Base-by-base conservation (phyloP, 2,113 vertebrate species). In the Eupsittula cactorum region DNA sequence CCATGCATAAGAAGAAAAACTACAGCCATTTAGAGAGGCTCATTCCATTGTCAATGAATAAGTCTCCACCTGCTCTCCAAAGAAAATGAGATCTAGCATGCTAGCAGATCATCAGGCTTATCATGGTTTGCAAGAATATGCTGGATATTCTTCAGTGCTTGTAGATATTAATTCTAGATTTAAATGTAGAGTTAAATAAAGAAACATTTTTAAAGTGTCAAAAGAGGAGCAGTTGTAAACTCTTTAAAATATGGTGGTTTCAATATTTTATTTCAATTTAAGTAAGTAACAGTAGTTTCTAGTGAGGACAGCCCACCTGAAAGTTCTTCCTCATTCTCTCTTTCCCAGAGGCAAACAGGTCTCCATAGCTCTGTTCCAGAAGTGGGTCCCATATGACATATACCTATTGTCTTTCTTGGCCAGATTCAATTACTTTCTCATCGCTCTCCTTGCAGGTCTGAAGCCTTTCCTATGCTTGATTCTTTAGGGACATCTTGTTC, bases 351-450 rank as follows among this genome's bases (percentile, higher is more conserved):
- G 19, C 42, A 55, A 65, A 55, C 6, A 25, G 12, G 3, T 76
- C 42, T 59, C 59, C 20, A 4, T 13, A 68, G 5, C 16, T 44
- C 31, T 88, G 11, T 41, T 76, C 24, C 31, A 53, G 47, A 41
- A 52, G 19, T 24, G 19, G 2, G 5, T 63, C 31, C n/a, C 3
- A 25, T 33, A 57, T n/a, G 25, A 18, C 8, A n/a, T 0, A 1
- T 10, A 44, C 3, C 24, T 75, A 7, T 44, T 70, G 4, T 12
- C 15, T 82, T 70, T 57, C n/a, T 49, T 83, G 19, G 5, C 25
- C 7, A 2, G 11, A 13, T 63, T 65, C 49, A 37, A 18, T 29
- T 78, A 44, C 41, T 77, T 78, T 60, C 8, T 18, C 16, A n/a
- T 37, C 0, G 0, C 4, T 64, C 46, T 73, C 3, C 13, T 53